phyloP scores from a whole-genome alignment of 2,113 vertebrate species.

The Ursus arctos region DNA sequence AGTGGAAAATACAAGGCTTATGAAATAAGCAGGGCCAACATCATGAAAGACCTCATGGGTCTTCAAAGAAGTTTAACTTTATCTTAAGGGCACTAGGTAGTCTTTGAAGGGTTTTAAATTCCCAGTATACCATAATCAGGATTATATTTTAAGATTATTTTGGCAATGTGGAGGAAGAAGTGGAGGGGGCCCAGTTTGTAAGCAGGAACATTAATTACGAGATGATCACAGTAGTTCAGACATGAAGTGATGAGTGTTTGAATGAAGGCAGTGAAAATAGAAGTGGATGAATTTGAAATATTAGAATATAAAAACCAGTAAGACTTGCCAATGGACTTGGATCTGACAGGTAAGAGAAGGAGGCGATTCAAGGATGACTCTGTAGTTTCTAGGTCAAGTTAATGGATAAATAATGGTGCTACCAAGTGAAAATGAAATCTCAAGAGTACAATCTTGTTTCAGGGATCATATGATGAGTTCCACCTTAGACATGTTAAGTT shows the following conservation, averaged over 20 bases:
- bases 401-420: background rate
- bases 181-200: background rate
- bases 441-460: background rate
- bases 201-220: background rate
- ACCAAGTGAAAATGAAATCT: background rate
- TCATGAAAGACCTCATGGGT: background rate
- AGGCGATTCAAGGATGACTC: background rate
- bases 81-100: background rate
- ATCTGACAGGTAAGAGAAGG: background rate
- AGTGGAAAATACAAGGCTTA: background rate
- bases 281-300: background rate
- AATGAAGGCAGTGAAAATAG: background rate
- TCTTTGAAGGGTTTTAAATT: background rate
- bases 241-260: background rate
- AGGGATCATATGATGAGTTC: background rate
- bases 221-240: background rate
- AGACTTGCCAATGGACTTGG: background rate
- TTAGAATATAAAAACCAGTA: slow-evolving; percentile 8
- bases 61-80: background rate
- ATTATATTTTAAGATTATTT: slow-evolving; percentile 27
- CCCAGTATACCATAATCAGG: background rate
- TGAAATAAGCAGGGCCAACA: background rate
- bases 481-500: background rate
- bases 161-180: background rate
- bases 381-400: background rate